Conservation (phyloP, 2,888 invertebrate genomes). For the Limnephilus auricula region DNA sequence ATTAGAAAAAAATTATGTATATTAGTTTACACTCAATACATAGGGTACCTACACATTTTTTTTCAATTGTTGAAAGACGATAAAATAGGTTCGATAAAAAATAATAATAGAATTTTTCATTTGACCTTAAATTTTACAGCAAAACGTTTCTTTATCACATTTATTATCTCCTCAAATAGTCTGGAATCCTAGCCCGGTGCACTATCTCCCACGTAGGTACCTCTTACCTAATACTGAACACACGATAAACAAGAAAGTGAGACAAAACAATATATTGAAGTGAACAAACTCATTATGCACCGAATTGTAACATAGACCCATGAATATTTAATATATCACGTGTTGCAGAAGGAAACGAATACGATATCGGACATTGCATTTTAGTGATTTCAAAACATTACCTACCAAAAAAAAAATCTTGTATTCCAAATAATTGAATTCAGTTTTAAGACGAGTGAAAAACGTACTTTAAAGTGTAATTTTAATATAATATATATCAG, state of each 20-base stretch:
- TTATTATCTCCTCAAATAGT: conserved; percentile 34
- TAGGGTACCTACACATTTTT: background rate
- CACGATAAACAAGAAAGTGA: background rate
- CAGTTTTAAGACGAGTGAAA: background rate
- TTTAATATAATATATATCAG: background rate
- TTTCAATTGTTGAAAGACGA: background rate
- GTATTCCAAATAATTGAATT: background rate
- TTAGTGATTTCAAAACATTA: conserved; percentile 12
- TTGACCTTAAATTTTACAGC: background rate
- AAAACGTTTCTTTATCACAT: background rate
- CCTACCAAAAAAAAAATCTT: background rate
- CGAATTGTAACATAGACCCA: conserved; percentile 25
- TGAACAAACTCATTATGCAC: conserved; percentile 41
- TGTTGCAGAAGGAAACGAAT: conserved; percentile 31
- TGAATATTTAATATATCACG: conserved; percentile 44
- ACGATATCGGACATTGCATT: conserved; percentile 31
- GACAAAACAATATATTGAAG: background rate
- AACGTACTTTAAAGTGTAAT: background rate
- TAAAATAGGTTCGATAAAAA: background rate
- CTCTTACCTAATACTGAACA: background rate
- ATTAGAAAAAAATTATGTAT: background rate
- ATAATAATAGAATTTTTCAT: background rate
- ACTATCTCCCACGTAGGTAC: conserved; percentile 8
- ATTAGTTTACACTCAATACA: background rate
- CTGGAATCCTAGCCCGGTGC: conserved; percentile 3